A percentile compares a stretch with the other conserved stretches of the same genome.
phyloP scores from a whole-genome alignment of 2,797 vertebrate genomes.

The Malacoctenus gilli region DNA sequence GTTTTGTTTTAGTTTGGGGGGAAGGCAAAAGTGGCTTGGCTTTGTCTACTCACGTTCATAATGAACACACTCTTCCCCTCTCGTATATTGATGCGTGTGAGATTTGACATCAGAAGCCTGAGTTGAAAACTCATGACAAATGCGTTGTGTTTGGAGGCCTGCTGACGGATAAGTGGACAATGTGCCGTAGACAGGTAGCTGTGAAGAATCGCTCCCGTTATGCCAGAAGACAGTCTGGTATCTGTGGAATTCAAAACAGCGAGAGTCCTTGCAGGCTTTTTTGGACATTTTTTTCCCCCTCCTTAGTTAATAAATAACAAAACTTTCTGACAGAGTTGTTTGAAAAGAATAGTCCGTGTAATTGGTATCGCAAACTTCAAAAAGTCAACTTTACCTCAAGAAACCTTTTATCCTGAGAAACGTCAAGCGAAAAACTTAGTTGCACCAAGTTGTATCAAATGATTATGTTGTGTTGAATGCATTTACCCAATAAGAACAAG shows the following conservation, averaged over 20 bases:
- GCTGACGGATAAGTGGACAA: constrained; percentile 73
- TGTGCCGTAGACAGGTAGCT: constrained; percentile 70
- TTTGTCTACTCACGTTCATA: constrained; percentile 5
- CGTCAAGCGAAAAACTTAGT: no score
- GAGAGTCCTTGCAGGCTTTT: constrained; percentile 49
- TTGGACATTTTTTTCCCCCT: constrained; percentile 49
- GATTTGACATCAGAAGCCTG: constrained; percentile 33
- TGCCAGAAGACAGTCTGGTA: constrained; percentile 62
- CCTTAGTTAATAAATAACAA: constrained; percentile 24
- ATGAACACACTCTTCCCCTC: constrained; percentile 8
- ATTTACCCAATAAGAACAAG: no score
- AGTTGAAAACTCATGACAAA: constrained; percentile 65
- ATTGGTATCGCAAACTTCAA: no score
- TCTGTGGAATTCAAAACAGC: constrained; percentile 68
- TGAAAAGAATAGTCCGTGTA: no score
- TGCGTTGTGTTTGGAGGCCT: constrained; percentile 61
- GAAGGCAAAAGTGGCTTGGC: not conserved
- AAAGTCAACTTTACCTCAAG: no score
- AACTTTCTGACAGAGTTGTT: no score
- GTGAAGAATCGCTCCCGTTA: constrained; percentile 72
- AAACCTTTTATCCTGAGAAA: no score
- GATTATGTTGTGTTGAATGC: no score
- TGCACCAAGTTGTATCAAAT: no score
- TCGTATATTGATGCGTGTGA: constrained; percentile 21
- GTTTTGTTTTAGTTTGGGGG: no score